Percentiles rank a stretch among this genome's conserved stretches.
Conservation (phyloP, 2,888 invertebrate genomes). For the Drosophila nr. perissopoda region DNA sequence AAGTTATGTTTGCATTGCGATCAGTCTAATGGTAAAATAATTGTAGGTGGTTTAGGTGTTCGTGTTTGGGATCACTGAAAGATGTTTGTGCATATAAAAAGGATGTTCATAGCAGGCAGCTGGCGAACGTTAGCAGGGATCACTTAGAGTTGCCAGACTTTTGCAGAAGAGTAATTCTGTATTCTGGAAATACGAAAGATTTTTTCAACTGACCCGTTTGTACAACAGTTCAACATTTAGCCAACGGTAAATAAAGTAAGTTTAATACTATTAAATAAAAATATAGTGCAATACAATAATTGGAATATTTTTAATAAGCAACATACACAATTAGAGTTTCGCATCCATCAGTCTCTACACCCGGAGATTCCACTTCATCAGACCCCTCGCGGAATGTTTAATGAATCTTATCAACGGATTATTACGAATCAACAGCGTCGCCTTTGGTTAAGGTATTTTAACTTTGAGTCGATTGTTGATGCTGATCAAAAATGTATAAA, state of each 20-base stretch:
- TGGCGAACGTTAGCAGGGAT: neutral
- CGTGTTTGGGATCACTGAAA: neutral
- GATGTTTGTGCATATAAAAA: neutral
- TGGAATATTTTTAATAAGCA: neutral
- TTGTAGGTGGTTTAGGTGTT: neutral
- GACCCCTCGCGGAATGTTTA: neutral
- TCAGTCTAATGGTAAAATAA: neutral
- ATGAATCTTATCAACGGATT: neutral
- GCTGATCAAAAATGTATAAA: neutral
- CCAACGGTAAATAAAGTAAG: neutral
- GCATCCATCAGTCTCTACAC: neutral
- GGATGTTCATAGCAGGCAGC: neutral
- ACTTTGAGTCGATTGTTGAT: neutral
- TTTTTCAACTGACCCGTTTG: neutral
- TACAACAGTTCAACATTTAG: neutral
- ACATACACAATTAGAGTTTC: neutral
- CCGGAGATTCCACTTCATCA: neutral
- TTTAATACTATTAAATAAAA: neutral
- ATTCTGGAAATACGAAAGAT: neutral
- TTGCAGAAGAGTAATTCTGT: neutral
- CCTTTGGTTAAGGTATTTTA: neutral
- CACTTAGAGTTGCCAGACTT: neutral
- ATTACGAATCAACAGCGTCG: neutral
- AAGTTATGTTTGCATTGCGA: no score
- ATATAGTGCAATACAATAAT: neutral